These are phyloP conservation scores for Dicyrtoma fusca DNA, from an alignment of 2,888 invertebrate genomes.

Conservation along the genomic window DNA sequence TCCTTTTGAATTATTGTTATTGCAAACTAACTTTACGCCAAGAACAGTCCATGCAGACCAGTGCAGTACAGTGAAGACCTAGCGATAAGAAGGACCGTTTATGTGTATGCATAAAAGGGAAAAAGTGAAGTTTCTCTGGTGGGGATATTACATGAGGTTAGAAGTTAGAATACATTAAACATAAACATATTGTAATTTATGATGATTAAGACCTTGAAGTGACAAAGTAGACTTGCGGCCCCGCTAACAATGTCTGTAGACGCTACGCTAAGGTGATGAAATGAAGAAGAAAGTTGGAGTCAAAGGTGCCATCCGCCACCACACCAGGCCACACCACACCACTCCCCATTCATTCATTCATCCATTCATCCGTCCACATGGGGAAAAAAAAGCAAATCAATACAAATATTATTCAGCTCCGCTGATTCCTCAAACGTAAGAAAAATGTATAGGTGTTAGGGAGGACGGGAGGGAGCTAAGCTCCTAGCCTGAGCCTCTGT, in stretches of 20 bases:
- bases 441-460: constrained; percentile 1
- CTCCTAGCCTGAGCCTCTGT: neutral
- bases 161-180: too few species aligned
- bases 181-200: constrained; percentile 11
- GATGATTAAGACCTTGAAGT: neutral
- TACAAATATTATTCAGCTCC: constrained; percentile 28
- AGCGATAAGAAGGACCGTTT: too few species aligned
- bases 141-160: too few species aligned
- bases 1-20: too few species aligned
- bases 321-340: too few species aligned
- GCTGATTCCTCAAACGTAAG: neutral
- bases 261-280: neutral
- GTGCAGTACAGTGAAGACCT: too few species aligned
- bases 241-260: neutral
- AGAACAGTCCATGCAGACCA: too few species aligned
- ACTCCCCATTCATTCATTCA: too few species aligned
- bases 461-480: constrained; percentile 1
- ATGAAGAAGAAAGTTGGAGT: constrained; percentile 4
- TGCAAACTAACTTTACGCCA: too few species aligned
- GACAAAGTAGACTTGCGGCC: neutral
- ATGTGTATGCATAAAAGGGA: too few species aligned
- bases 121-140: too few species aligned
- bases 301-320: neutral
- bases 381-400: constrained; percentile 9
- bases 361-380: neutral